Evolutionary conservation across 2,888 invertebrate genomes (phyloP), one percentile per base, ranked within the genome.

Genomic region (Lissocephala sabroskyi): DNA sequence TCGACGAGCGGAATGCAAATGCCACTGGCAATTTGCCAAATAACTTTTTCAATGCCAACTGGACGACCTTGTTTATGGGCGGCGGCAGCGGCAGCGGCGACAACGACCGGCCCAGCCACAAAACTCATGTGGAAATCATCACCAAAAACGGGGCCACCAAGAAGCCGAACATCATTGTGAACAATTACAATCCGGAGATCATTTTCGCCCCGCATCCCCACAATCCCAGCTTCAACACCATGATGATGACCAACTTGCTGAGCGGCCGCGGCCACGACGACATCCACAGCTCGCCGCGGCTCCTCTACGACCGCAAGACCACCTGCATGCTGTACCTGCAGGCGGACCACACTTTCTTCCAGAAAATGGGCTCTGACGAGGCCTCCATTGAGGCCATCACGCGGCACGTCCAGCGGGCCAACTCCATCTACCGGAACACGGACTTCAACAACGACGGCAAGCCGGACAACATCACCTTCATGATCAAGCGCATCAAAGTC

Each of bases 301-400:
- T 83, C 35, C 52, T 81, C 41, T 83, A 84, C 84, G 94, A 94
- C 18, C 90, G 91, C 67, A 96, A 96, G 84, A 96, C 94, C 30
- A 96, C 97, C 0, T 98, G 98, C 80, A 93, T 96, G 89, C 88
- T 98, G 49, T 97, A 96, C 84, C 87, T 99, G 75, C 97, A 98
- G 85, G 97, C 98, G 2, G 95, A 96, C 86, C 97, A 98, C 85
- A 92, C 96, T 85, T 95, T 99, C 85, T 98, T 93, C 86, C 92
- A 96, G 80, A 92, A 96, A 85, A 95, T 97, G 86, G 95, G 95
- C 47, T 92, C 94, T 2, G 95, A 96, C 77, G 96, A 97, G 82
- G 94, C 96, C 1, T 96, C 96, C 82, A 96, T 97, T 64, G 96
- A 97, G 85, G 95, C 96, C 52, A 95, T 97, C 89, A 96, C 96